Conservation (phyloP, 2,888 invertebrate genomes). For the Drosophila fungiperda region DNA sequence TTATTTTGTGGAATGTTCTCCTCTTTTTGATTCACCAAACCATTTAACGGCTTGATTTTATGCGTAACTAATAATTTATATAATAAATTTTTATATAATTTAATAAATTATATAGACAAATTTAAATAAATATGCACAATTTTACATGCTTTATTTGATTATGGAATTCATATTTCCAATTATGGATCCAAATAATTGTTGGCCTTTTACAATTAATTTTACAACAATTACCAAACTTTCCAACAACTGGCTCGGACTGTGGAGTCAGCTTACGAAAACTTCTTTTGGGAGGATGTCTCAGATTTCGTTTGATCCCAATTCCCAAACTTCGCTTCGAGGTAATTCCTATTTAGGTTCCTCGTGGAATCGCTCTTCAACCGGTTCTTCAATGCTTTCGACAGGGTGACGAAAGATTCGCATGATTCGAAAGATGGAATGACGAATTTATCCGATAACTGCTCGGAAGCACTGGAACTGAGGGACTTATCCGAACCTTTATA, state of each 20-base stretch:
- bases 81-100: too few species aligned
- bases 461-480: not conserved
- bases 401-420: constrained; percentile 3
- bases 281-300: not conserved
- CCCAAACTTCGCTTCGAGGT: not conserved
- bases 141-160: not conserved
- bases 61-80: too few species aligned
- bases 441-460: not conserved
- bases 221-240: not conserved
- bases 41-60: not conserved
- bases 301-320: not conserved
- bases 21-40: not conserved
- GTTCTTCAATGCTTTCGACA: constrained; percentile 1
- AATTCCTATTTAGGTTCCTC: not conserved
- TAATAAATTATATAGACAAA: not conserved
- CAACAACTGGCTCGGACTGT: not conserved
- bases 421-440: not conserved
- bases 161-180: not conserved
- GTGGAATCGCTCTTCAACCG: constrained; percentile 1
- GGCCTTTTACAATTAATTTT: not conserved
- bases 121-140: not conserved
- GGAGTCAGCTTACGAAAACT: not conserved
- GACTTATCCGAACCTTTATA: not conserved
- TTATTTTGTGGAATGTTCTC: not conserved
- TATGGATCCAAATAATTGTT: not conserved